Evolutionary conservation across 2,113 vertebrate species (phyloP).

Genomic region (pig (Sus scrofa)): T2T-Sscrofa CM000820.6:2473001-2473500

Average conservation of each 20-base stretch:
- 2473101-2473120: slow-evolving; percentile 25
- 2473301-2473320: not conserved
- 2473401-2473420: not conserved
- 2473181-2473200: not conserved
- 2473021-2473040: not conserved
- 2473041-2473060: not conserved
- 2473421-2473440: not conserved
- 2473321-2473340: not conserved
- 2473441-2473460: not conserved
- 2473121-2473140: slow-evolving; percentile 3
- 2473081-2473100: not conserved
- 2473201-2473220: not conserved
- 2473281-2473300: not conserved
- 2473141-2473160: not conserved
- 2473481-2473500: not conserved
- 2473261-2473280: slow-evolving; percentile 3
- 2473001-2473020: not conserved
- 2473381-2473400: not conserved
- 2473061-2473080: not conserved
- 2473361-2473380: not conserved
- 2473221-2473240: not conserved
- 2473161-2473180: slow-evolving; percentile 14
- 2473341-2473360: not conserved
- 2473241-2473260: slow-evolving; percentile 1
- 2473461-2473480: not conserved